Evolutionary conservation across 2,113 vertebrate species (phyloP).

Genomic region (Semnopithecus entellus): DNA sequence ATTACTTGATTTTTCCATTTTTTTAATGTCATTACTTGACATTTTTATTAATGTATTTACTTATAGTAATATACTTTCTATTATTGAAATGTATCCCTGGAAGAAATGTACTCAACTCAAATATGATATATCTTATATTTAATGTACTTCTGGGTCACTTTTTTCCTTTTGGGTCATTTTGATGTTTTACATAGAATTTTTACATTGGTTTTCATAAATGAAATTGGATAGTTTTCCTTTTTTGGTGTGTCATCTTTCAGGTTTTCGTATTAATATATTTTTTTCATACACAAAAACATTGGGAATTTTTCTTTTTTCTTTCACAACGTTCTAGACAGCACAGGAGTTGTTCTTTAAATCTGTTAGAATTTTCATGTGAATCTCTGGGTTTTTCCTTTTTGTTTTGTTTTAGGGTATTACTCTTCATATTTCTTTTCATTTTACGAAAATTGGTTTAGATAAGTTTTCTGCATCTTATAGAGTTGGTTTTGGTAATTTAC

Average conservation of each 20-base stretch:
- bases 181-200: slow-evolving; percentile 34
- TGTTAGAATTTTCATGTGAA: background rate
- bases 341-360: background rate
- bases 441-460: background rate
- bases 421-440: slow-evolving; percentile 42
- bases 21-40: background rate
- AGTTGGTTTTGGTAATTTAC: slow-evolving; percentile 5
- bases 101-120: background rate
- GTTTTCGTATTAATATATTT: slow-evolving; percentile 26
- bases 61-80: background rate
- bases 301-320: background rate
- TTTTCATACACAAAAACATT: background rate
- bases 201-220: background rate
- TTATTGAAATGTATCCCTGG: background rate
- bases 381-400: background rate
- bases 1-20: background rate
- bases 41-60: background rate
- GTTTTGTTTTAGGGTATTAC: background rate
- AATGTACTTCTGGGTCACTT: background rate
- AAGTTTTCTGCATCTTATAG: background rate
- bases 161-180: background rate
- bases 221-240: background rate
- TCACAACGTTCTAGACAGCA: background rate
- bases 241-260: slow-evolving; percentile 5
- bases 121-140: background rate